Evolutionary conservation across 2,113 vertebrate species (phyloP).

Genomic region (Sinocyclocheilus anshuiensis): DNA sequence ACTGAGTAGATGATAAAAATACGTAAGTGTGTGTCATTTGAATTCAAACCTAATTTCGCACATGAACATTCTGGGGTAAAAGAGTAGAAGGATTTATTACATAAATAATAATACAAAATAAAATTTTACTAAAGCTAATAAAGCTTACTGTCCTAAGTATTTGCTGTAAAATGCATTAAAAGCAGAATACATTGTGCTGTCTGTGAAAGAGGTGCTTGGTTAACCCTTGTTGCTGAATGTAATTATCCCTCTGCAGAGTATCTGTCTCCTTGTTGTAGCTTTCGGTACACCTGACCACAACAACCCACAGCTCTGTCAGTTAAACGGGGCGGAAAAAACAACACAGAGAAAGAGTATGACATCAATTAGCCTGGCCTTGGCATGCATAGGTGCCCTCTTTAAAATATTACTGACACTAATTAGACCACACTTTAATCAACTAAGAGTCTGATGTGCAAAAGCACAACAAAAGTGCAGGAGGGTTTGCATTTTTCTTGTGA

Average conservation of each 20-base stretch:
- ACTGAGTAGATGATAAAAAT: not conserved
- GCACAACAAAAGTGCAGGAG: conserved; percentile 10
- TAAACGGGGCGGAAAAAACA: conserved; percentile 32
- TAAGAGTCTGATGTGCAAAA: conserved; percentile 17
- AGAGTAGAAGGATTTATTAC: not conserved
- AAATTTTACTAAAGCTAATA: not conserved
- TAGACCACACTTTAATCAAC: conserved; percentile 48
- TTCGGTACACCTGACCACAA: conserved; percentile 52
- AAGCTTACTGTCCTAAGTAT: not conserved
- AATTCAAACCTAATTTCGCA: not conserved
- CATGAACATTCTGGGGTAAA: not conserved
- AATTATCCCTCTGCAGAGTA: conserved; percentile 51
- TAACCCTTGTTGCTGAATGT: conserved; percentile 44
- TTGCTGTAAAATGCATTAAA: not conserved
- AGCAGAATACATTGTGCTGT: not conserved
- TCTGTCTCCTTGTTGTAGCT: conserved; percentile 31
- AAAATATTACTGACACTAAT: conserved; percentile 59
- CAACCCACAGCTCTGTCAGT: conserved; percentile 48
- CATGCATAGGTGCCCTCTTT: conserved; percentile 31
- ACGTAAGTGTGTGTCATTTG: not conserved
- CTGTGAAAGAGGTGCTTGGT: conserved; percentile 29
- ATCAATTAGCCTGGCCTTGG: conserved; percentile 52
- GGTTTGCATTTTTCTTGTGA: not conserved
- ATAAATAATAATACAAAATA: not conserved
- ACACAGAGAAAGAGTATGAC: conserved; percentile 49